A percentile compares a stretch with the other conserved stretches of the same genome.
These are phyloP conservation scores for Oreocharis arfaki DNA, from an alignment of 2,113 vertebrate genomes.

Conservation along the genomic window DNA sequence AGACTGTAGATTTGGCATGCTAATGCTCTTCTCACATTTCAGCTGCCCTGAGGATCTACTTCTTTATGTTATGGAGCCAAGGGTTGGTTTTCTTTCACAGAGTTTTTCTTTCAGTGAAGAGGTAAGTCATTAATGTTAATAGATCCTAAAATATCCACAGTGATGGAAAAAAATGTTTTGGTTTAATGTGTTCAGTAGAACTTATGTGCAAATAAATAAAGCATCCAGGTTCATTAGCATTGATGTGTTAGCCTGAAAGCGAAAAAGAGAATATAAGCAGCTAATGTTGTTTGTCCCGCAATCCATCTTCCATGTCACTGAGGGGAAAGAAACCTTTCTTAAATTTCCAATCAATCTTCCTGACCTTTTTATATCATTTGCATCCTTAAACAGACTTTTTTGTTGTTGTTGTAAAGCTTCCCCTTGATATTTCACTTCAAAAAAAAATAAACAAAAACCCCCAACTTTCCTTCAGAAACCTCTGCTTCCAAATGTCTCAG, in stretches of 20 bases:
- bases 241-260: slow-evolving; percentile 26
- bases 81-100: not conserved
- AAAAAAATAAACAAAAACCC: not conserved
- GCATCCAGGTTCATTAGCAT: slow-evolving; percentile 27
- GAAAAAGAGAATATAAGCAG: slow-evolving; percentile 5
- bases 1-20: not conserved
- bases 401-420: not conserved
- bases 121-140: not conserved
- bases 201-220: not conserved
- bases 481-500: not conserved
- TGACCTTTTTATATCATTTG: slow-evolving; percentile 23
- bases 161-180: not conserved
- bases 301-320: slow-evolving; percentile 50
- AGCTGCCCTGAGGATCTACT: not conserved
- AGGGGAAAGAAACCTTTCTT: slow-evolving; percentile 11
- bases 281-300: slow-evolving; percentile 36
- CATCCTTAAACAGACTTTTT: slow-evolving; percentile 12
- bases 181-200: not conserved
- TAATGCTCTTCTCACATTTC: not conserved
- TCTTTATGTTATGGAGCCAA: not conserved
- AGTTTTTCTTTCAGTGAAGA: not conserved
- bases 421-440: not conserved
- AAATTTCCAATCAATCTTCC: slow-evolving; percentile 45
- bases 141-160: not conserved
- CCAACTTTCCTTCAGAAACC: not conserved